Conservation (phyloP, 2,113 vertebrate species). For the Lophura nycthemera region DNA sequence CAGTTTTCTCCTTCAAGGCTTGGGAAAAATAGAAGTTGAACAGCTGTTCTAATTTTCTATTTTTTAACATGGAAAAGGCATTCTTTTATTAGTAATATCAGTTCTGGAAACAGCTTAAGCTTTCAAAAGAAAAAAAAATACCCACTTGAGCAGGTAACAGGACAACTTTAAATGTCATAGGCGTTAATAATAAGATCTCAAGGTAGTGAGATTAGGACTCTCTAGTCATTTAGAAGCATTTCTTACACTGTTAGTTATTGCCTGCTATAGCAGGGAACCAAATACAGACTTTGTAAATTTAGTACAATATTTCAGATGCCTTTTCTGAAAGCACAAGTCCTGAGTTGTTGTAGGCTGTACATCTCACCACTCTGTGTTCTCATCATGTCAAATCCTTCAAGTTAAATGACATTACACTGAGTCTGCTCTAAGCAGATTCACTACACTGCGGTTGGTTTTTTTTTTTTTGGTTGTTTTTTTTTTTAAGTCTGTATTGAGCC, state of each 20-base stretch:
- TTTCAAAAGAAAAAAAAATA: background rate
- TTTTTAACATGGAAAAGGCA: background rate
- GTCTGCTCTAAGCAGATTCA: constrained; percentile 52
- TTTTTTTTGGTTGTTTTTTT: background rate
- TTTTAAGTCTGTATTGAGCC: constrained; percentile 32
- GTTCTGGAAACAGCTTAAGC: background rate
- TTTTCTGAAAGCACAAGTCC: background rate
- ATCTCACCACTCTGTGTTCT: constrained; percentile 31
- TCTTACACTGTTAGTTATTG: background rate
- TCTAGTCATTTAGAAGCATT: background rate
- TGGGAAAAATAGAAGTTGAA: background rate
- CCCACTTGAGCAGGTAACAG: background rate
- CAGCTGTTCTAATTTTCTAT: background rate
- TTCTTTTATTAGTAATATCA: background rate
- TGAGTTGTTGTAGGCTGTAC: background rate
- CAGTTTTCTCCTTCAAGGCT: background rate
- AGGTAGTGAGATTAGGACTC: accelerated
- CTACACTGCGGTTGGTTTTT: background rate
- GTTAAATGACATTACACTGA: constrained; percentile 50
- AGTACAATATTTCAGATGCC: background rate
- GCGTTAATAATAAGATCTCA: background rate
- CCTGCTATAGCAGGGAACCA: background rate
- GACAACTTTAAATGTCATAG: background rate
- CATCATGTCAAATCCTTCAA: constrained; percentile 55
- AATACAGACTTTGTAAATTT: background rate